Evolutionary conservation across 2,888 invertebrate genomes (phyloP), one percentile per base, ranked within the genome.

Genomic region (Aromia moschata): DNA sequence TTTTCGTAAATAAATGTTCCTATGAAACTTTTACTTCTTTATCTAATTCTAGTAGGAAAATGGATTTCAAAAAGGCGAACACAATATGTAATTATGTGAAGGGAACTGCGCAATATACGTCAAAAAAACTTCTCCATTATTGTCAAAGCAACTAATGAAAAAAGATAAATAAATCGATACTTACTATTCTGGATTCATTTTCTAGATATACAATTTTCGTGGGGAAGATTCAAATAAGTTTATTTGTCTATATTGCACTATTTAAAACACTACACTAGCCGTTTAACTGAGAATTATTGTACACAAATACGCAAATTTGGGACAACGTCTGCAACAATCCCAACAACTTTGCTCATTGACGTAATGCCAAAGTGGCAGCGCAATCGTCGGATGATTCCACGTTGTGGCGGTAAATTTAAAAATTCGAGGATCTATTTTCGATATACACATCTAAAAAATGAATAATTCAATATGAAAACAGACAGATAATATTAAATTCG

Each of bases 141-240:
- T 74, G 73, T 74, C 68, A 69, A 70, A 67, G 62, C 37, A 62
- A 61, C 62, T 69, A 65, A 66, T 63, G 70, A 68, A 69, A 70
- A n/a, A 67, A 70, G 66, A 72, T 72, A 74, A 73, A 73, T 79
- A 77, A 79, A 78, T 77, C 76, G 74, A 82, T 86, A 88, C 91
- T 91, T 83, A 91, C 91, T 91, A 91, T 87, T 91, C 91, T 75
- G 91, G 91, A 87, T 90, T 90, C 90, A 91, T 90, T 75, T 76
- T 73, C 62, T 57, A 57, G 49, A 56, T 62, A 49, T 68, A 59
- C 58, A 60, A 56, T 49, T 52, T 60, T 53, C 43, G 43, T 55
- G 41, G 37, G 52, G 54, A 54, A 47, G 12, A 17, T 53, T 60
- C 41, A 41, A 43, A 51, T 30, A 38, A 20, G 31, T 60, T 11